Percentiles rank a stretch among this genome's conserved stretches.
phyloP scores from a whole-genome alignment of 2,797 vertebrate genomes.

The Protosalanx chinensis region DNA sequence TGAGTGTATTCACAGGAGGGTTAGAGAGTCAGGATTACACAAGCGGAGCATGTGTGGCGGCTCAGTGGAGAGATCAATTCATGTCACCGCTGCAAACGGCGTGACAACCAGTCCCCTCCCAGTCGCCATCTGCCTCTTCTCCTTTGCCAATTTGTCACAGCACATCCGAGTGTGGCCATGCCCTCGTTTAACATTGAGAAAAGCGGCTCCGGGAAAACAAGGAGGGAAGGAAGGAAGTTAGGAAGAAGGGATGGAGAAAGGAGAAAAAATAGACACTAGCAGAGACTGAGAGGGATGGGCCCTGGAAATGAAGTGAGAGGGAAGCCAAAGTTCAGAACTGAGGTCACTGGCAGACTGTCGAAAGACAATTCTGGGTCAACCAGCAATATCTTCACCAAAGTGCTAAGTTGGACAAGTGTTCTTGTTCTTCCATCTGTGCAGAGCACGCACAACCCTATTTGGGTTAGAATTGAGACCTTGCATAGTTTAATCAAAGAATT shows the following conservation, averaged over 20 bases:
- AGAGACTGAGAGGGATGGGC: background rate
- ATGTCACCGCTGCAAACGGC: constrained; percentile 50
- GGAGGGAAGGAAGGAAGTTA: background rate
- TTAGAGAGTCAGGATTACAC: constrained; percentile 50
- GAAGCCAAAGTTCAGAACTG: background rate
- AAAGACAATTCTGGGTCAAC: background rate
- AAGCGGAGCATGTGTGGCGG: constrained; percentile 47
- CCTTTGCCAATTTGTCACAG: constrained; percentile 67
- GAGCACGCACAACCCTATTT: too few relatives aligned
- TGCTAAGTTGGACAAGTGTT: constrained; percentile 4
- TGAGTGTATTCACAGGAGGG: constrained; percentile 1
- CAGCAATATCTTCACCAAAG: constrained; percentile 29
- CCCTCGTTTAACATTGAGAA: constrained; percentile 58
- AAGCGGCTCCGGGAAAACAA: constrained; percentile 18
- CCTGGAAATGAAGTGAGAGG: background rate
- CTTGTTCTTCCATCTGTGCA: background rate
- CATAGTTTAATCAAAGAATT: too few relatives aligned
- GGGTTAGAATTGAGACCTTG: too few relatives aligned
- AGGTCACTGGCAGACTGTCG: constrained; percentile 21
- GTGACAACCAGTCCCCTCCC: constrained; percentile 64
- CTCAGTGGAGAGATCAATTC: constrained; percentile 62
- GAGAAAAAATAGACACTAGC: background rate
- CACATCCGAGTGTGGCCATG: constrained; percentile 57
- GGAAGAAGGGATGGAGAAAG: background rate
- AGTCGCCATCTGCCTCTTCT: constrained; percentile 62